A percentile compares a stretch with the other conserved stretches of the same genome.
Evolutionary conservation across 1,140 invertebrate genomes (phyloP).

Genomic region (Drosophila sturtevanti): DNA sequence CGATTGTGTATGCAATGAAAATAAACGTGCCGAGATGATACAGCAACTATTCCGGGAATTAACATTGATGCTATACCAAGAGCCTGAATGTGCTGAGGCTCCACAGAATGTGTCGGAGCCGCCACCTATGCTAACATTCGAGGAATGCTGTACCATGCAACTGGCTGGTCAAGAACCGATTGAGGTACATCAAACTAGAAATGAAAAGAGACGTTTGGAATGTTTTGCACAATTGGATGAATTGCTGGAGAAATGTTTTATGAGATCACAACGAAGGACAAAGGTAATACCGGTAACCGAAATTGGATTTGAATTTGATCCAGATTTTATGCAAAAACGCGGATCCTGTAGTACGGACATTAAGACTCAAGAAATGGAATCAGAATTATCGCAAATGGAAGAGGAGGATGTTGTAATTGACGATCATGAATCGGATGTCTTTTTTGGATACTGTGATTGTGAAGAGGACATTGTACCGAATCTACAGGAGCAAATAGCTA

Average conservation of each 20-base stretch:
- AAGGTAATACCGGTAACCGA: slow-evolving; percentile 12
- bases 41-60: slow-evolving; percentile 38
- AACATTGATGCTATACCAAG: slow-evolving; percentile 30
- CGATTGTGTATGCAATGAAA: slow-evolving; percentile 17
- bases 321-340: slow-evolving; percentile 24
- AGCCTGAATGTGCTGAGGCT: slow-evolving; percentile 12
- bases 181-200: slow-evolving; percentile 3
- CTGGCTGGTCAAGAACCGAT: not conserved
- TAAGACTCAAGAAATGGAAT: too few relatives aligned
- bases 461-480: not conserved
- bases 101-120: not conserved
- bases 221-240: slow-evolving; percentile 34
- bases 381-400: not conserved
- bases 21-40: slow-evolving; percentile 13
- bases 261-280: not conserved
- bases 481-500: not conserved
- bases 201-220: slow-evolving; percentile 3
- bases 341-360: too few relatives aligned
- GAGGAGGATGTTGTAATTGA: not conserved
- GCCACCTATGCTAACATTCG: not conserved
- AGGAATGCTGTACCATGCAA: slow-evolving; percentile 27
- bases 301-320: slow-evolving; percentile 48
- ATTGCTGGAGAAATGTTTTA: slow-evolving; percentile 43
- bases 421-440: not conserved
- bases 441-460: not conserved